Evolutionary conservation across 2,113 vertebrate species (phyloP), one percentile per base, ranked within the genome.

Genomic region (Panthera leo): DNA sequence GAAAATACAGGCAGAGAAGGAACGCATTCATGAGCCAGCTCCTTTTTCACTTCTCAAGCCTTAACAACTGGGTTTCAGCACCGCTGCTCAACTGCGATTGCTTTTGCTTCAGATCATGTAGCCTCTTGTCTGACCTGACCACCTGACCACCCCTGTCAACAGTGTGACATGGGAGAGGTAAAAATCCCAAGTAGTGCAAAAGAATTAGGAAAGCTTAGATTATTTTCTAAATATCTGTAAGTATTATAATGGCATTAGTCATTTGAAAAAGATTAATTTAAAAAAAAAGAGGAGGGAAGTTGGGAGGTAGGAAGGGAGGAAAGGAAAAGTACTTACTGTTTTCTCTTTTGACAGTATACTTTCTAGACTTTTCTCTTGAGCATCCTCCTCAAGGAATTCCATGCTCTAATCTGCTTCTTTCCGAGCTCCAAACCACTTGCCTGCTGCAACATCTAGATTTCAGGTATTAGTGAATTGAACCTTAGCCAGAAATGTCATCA

Each of bases 291-390:
- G 36, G 1, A 58, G 12, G 42, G 27, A 53, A 19, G 11, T 0
- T 55, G 21, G 2, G 0, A 45, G 8, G 1, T 10, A 45, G 36
- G 4, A 1, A 45, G 5, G 5, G 34, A 42, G 14, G 1, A 36
- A 82, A 16, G 7, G 8, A 36, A 48, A 70, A 34, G 14, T 12
- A 76, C 25, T 25, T 39, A 9, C 29, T 39, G 2, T 45, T 83
- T 63, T 79, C 8, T 13, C 16, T 63, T 75, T 58, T 27, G 27
- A 68, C 0, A 23, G 5, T 29, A n/a, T 12, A 55, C 34, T 87
- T 65, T 85, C 34, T 42, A 87, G 80, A 63, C 55, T 9, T 34
- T 71, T 25, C 53, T 96, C 31, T n/a, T n/a, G 19, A 86, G 5
- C 45, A 73, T 51, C 39, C 2, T 55, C 19, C 34, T 68, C 9